Percentiles rank a stretch among this genome's conserved stretches.
Evolutionary conservation across 2,113 vertebrate species (phyloP).

Genomic region (Hippocampus abdominalis): DNA sequence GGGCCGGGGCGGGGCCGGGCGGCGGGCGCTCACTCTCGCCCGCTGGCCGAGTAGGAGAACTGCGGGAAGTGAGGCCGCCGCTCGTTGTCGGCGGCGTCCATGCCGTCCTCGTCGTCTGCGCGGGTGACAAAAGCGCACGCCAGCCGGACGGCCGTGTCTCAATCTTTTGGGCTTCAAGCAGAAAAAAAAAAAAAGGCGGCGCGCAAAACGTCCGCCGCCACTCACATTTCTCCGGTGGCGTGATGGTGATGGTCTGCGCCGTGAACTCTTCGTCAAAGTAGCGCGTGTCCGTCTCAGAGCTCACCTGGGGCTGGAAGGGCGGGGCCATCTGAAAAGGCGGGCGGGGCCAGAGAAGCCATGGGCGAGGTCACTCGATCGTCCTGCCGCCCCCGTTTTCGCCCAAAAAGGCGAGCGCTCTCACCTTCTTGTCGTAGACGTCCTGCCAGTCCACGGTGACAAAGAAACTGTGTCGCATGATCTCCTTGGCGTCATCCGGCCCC

Average conservation of each 20-base stretch:
- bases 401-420: slow-evolving; percentile 48
- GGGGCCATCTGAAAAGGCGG: slow-evolving; percentile 62
- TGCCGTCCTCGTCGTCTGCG: slow-evolving; percentile 91
- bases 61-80: slow-evolving; percentile 94
- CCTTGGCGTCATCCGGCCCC: slow-evolving; percentile 92
- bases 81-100: slow-evolving; percentile 90
- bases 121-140: not conserved
- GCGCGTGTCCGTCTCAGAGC: slow-evolving; percentile 75
- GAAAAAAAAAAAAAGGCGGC: too few relatives aligned
- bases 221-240: slow-evolving; percentile 73
- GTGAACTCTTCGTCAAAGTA: slow-evolving; percentile 80
- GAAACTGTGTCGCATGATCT: slow-evolving; percentile 96
- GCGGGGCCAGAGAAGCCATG: not conserved
- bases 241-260: slow-evolving; percentile 79
- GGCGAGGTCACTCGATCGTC: too few relatives aligned
- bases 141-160: not conserved
- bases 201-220: too few relatives aligned
- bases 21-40: slow-evolving; percentile 79
- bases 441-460: slow-evolving; percentile 91
- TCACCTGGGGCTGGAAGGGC: slow-evolving; percentile 73
- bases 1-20: not conserved
- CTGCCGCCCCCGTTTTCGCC: too few relatives aligned
- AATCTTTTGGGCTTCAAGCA: too few relatives aligned
- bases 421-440: slow-evolving; percentile 97
- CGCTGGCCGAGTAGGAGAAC: slow-evolving; percentile 95